Base-by-base conservation (phyloP, 2,888 invertebrate genomes). In the Tineola bisselliella region DNA sequence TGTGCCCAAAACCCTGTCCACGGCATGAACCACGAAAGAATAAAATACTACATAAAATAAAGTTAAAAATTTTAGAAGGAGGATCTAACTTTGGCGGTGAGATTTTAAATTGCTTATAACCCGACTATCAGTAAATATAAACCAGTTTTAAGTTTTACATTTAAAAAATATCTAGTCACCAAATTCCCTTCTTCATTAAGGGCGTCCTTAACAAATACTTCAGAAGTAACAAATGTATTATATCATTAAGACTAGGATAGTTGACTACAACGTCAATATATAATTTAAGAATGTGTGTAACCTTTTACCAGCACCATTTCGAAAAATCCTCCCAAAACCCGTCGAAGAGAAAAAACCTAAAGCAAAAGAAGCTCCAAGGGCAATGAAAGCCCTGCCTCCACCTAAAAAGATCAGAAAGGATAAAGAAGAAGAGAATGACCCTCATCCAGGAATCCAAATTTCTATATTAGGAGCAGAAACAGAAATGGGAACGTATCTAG, bases 391-490 rank as follows among this genome's bases (percentile, higher is more conserved):
- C 8, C 13, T 58, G 15, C 58, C 58, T 17, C 17, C 54, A 52
- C 13, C 61, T 11, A 33, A 59, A 52, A 30, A 38, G 10, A 2
- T n/a, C 10, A 4, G 38, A 38, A 15, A 71, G 13, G 63, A 70
- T 60, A 70, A 69, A 63, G 67, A 68, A 64, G 62, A 66, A 38
- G 38, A 12, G 38, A 38, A 38, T 62, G 63, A 69, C 59, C 67
- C 72, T 68, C 71, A 79, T 64, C 71, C 76, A 0, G 84, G 82
- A 12, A 74, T 86, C 60, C 84, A 84, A 62, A 80, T 87, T 63
- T 74, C 84, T 56, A 66, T 90, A 61, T 79, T 90, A 64, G 89
- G 89, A 1, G 89, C 87, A 2, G 83, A 88, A 65, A 87, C 88
- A 0, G 73, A 75, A 11, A 71, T 88, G 61, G 90, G 90, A 0